Conservation (phyloP, 92 coral and sea anemone genomes). For the Virgularia gustaviana region DNA sequence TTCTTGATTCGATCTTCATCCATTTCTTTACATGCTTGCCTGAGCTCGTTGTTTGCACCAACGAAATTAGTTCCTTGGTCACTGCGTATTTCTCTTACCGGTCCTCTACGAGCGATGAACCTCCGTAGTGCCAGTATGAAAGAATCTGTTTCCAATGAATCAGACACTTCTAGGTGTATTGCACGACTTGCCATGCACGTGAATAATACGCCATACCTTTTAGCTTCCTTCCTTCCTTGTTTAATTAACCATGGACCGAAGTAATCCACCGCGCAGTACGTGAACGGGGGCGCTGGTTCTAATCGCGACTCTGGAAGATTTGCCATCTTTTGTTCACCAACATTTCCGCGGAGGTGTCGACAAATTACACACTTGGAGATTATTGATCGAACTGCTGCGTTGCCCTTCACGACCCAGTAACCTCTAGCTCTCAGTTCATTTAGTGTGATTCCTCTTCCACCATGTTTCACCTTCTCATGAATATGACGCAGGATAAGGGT, state of each 20-base stretch:
- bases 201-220: not conserved
- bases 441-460: not conserved
- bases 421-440: not conserved
- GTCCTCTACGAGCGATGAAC: slow-evolving; percentile 5
- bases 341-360: not conserved
- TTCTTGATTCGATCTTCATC: not conserved
- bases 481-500: slow-evolving; percentile 11
- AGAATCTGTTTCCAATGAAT: not conserved
- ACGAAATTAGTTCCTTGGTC: slow-evolving; percentile 13
- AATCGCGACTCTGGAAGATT: slow-evolving; percentile 1
- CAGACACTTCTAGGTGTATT: not conserved
- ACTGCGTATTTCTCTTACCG: not conserved
- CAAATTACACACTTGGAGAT: not conserved
- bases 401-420: not conserved
- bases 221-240: not conserved
- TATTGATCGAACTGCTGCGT: not conserved
- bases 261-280: slow-evolving; percentile 18
- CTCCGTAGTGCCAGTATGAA: not conserved
- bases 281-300: not conserved
- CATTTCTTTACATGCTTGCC: not conserved
- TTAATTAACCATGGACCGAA: not conserved
- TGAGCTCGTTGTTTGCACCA: not conserved
- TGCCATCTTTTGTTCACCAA: not conserved
- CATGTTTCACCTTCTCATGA: slow-evolving; percentile 8
- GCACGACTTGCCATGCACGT: slow-evolving; percentile 1